A percentile compares a stretch with the other conserved stretches of the same genome.
These are phyloP conservation scores for Epizoanthus stellaris DNA, from an alignment of 92 coral and sea anemone genomes.

Conservation along the genomic window DNA sequence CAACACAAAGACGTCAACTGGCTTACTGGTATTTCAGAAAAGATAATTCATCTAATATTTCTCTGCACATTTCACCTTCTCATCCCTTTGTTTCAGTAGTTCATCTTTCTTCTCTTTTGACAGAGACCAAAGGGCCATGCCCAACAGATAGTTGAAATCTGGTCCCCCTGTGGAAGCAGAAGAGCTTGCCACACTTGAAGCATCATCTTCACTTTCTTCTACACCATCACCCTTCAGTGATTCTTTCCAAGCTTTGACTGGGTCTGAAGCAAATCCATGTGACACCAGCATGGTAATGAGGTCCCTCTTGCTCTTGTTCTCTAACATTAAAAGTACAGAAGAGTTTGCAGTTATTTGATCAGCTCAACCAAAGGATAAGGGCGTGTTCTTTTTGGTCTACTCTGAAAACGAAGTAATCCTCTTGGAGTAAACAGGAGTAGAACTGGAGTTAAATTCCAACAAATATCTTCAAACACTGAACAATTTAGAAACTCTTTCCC, in stretches of 20 bases:
- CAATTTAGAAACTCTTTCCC: no score
- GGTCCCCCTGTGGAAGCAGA: conserved; percentile 84
- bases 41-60: not conserved
- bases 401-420: no score
- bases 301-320: conserved; percentile 81
- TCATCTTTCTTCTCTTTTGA: conserved; percentile 96
- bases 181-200: conserved; percentile 77
- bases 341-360: not conserved
- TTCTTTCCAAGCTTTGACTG: conserved; percentile 92
- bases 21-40: not conserved
- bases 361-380: no score
- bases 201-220: conserved; percentile 71
- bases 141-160: conserved; percentile 83
- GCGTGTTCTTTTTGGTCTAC: no score
- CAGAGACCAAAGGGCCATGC: conserved; percentile 84
- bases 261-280: conserved; percentile 90
- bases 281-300: conserved; percentile 77
- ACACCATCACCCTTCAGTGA: conserved; percentile 49
- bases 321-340: conserved; percentile 40
- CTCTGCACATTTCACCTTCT: conserved; percentile 66
- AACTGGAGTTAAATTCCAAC: no score
- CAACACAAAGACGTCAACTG: not conserved
- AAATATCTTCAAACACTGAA: no score
- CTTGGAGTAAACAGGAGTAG: no score
- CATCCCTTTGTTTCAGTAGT: conserved; percentile 83